Evolutionary conservation across 2,888 invertebrate genomes (phyloP), one percentile per base, ranked within the genome.

Genomic region (Caenorhabditis becei): DNA sequence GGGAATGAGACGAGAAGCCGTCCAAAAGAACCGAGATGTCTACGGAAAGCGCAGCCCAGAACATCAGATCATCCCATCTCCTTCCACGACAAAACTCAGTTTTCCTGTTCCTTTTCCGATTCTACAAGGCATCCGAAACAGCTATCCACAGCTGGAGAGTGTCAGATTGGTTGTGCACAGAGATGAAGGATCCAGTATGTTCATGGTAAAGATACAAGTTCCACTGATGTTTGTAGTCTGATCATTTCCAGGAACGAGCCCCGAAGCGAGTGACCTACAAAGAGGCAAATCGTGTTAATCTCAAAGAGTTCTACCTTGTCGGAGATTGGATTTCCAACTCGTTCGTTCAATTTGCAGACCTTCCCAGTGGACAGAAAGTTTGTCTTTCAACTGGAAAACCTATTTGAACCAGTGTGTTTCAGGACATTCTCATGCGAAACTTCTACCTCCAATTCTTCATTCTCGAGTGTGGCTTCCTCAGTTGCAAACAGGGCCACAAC

Each of bases 1-100:
- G 5, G 89, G 89, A 23, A 89, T 89, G 89, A 84, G 79, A 47
- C 86, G 81, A 71, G 83, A 83, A 58, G 80, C 82, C 0, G 82
- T 85, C 18, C 85, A 85, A 51, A 62, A 70, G 28, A 63, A 82
- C 58, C 70, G 83, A 18, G 85, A 85, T 47, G 47, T 56, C 49
- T 65, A 83, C 32, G 83, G 84, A n/a, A 78, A 72, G 23, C 35
- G 84, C 47, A 61, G 49, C 1, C 58, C 47, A 47, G 5, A 20
- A 18, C 18, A 49, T 26, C 51, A 41, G 8, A 0, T 54, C 0
- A n/a, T 47, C 18, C 35, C 35, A 4, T 28, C 66, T 11, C 51
- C 59, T 1, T 44, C 61, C 10, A 20, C 47, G 8, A 18, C 4
- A 10, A 35, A 63, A 1, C 24, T 63, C 3, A 18, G 32, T 8